Evolutionary conservation across 2,113 vertebrate species (phyloP), one percentile per base, ranked within the genome.

Genomic region (Hippocampus mohnikei): DNA sequence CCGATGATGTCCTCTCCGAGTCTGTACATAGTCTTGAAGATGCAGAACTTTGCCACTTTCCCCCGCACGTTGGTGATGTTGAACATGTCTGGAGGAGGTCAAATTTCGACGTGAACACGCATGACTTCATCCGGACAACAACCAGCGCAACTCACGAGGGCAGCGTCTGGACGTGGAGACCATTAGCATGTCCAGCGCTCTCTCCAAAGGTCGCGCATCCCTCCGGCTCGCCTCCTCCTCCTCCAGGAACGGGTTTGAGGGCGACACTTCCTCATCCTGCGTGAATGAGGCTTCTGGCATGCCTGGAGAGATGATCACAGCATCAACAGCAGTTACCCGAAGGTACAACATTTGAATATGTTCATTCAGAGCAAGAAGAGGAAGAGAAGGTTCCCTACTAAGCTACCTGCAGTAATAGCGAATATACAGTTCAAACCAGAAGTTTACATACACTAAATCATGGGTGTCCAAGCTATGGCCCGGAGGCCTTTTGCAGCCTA

Each of bases 161-260:
- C 84, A 91, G 56, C 96, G 95, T n/a, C 95, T 94, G 0, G 97
- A 98, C 0, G 97, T 98, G 71, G 93, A 93, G 82, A 93, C 92
- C 95, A 96, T 99, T 46, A 99, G 93, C 89, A 96, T 93, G 66
- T 98, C 97, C 50, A 96, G 90, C 0, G 96, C 97, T 76, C 95
- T 85, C 82, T 99, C 97, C 0, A 96, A 82, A 55, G 95, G 90
- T 42, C 90, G 91, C 1, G 94, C 94, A 40, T 96, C 96, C 75
- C 96, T 95, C 85, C 95, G 96, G 56, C 91, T 89, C 42, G 85
- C 76, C 76, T 95, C 96, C 33, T 98, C 97, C 67, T 97, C 96
- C 72, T 99, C 97, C 84, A 98, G 79, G 85, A 99, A 98, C 0
- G 97, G 97, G 82, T 98, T 99, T 1, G 96, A 96, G 29, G 97